Evolutionary conservation across 2,113 vertebrate genomes (phyloP).

Genomic region (Marmota monax): DNA sequence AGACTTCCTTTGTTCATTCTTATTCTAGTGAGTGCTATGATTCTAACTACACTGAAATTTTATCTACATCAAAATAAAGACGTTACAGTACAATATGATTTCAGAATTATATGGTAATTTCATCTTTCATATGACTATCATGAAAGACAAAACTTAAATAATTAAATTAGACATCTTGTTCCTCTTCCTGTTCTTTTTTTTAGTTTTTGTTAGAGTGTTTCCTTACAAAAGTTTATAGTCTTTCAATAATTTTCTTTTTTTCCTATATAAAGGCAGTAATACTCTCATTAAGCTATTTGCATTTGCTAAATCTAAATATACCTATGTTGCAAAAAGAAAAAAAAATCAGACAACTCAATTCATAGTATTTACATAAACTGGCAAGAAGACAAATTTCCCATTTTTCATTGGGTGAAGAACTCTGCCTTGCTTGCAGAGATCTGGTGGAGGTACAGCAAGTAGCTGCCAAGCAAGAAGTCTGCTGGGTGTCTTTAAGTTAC

Average conservation of each 20-base stretch:
- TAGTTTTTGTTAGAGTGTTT: not conserved
- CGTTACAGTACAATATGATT: not conserved
- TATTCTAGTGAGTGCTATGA: not conserved
- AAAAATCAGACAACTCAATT: conserved; percentile 32
- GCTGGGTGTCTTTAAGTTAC: conserved; percentile 57
- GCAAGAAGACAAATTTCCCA: conserved; percentile 36
- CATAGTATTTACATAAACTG: conserved; percentile 50
- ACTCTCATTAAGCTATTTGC: not conserved
- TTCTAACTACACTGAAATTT: not conserved
- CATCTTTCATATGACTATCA: not conserved
- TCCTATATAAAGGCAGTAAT: not conserved
- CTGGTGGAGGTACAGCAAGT: not conserved
- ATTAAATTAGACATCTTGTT: not conserved
- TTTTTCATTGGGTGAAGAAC: not conserved
- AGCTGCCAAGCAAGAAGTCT: conserved; percentile 17
- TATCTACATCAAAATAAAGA: not conserved
- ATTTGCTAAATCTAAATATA: conserved; percentile 24
- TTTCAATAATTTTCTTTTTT: not conserved
- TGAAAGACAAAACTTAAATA: not conserved
- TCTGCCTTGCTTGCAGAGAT: conserved; percentile 10
- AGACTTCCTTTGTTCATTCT: not conserved
- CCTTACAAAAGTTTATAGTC: not conserved
- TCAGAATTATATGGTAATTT: conserved; percentile 1
- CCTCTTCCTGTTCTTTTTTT: not conserved
- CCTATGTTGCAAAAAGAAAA: not conserved